Evolutionary conservation across 1,140 invertebrate genomes (phyloP).

Genomic region (Odontomachus brunneus): DNA sequence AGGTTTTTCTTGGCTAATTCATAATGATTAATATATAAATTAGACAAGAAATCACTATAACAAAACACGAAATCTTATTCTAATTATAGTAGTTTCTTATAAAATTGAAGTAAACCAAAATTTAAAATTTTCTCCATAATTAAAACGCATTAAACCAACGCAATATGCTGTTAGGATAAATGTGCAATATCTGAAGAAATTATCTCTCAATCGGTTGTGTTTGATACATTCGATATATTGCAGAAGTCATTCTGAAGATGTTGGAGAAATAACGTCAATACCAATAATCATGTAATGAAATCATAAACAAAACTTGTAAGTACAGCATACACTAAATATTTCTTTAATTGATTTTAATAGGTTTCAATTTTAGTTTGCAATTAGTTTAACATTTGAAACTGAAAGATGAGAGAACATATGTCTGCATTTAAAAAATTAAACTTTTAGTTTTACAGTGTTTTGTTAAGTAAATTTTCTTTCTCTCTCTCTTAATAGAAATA

Average conservation of each 20-base stretch:
- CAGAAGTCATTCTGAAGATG: conserved; percentile 3
- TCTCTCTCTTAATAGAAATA: not conserved
- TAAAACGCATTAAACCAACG: not conserved
- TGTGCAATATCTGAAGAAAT: not conserved
- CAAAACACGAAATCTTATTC: not conserved
- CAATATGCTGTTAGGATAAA: not conserved
- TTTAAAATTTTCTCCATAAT: not conserved
- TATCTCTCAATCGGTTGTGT: not conserved
- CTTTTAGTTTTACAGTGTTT: not conserved
- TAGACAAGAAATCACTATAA: too few species aligned
- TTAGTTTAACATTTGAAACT: too few species aligned
- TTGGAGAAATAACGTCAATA: not conserved
- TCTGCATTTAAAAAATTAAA: too few species aligned
- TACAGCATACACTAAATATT: conserved; percentile 1
- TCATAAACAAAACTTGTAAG: conserved; percentile 31
- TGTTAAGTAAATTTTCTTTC: conserved; percentile 12
- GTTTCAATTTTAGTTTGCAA: not conserved
- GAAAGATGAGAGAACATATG: too few species aligned
- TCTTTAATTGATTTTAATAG: too few species aligned
- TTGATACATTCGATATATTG: not conserved
- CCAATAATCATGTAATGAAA: conserved; percentile 8
- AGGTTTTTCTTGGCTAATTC: not conserved
- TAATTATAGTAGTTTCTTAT: not conserved
- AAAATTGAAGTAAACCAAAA: not conserved
- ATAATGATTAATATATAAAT: not conserved